phyloP scores from a whole-genome alignment of 2,113 vertebrate species.

The Ctenodactylus gundi region DNA sequence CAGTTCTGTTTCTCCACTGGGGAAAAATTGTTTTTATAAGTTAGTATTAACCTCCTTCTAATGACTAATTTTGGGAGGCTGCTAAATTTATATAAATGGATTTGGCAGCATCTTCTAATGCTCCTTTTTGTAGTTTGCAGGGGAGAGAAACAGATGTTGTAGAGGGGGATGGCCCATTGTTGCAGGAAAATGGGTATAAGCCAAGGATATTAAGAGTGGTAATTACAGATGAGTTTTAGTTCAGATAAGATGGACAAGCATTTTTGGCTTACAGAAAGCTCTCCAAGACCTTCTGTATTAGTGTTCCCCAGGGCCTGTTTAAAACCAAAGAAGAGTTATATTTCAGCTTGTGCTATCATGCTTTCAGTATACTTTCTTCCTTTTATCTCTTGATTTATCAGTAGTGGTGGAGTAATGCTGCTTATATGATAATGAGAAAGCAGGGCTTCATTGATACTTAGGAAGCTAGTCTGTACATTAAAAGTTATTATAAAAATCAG shows the following conservation, averaged over 20 bases:
- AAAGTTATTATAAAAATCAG: not conserved
- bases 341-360: not conserved
- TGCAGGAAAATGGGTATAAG: slow-evolving; percentile 17
- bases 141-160: not conserved
- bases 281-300: not conserved
- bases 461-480: too few species aligned
- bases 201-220: not conserved
- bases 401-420: not conserved
- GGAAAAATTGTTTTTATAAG: slow-evolving; percentile 43
- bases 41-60: slow-evolving; percentile 31
- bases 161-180: not conserved
- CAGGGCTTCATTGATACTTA: not conserved
- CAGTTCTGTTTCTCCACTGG: rapidly evolving
- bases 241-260: not conserved
- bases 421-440: not conserved
- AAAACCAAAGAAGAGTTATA: not conserved
- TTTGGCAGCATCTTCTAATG: not conserved
- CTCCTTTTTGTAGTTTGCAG: not conserved
- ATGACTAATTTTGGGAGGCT: not conserved
- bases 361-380: not conserved
- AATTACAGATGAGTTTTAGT: not conserved
- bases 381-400: not conserved
- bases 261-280: not conserved
- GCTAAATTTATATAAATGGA: not conserved
- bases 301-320: not conserved